phyloP scores from a whole-genome alignment of 2,113 vertebrate species.

The Paramisgurnus dabryanus region DNA sequence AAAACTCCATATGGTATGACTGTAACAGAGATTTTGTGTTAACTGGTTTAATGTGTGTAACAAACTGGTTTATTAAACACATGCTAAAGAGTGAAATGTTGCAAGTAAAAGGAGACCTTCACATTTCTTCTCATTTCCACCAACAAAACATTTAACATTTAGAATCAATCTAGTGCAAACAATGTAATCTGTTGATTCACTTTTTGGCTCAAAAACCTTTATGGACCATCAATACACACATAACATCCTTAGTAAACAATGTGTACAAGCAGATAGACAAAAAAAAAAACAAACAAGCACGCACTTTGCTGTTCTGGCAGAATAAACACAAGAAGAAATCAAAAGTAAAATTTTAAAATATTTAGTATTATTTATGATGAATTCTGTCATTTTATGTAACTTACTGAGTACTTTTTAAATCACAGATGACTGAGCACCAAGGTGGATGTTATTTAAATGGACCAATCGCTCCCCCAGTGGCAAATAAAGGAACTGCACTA shows the following conservation, averaged over 20 bases:
- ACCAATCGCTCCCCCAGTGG: constrained; percentile 1
- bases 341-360: constrained; percentile 4
- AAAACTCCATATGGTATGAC: background rate
- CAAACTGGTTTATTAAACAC: constrained; percentile 11
- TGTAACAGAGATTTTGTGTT: background rate
- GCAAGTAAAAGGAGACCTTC: background rate
- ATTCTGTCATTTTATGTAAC: background rate
- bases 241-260: background rate
- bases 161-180: background rate
- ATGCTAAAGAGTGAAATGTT: constrained; percentile 7
- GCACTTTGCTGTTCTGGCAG: background rate
- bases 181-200: background rate
- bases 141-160: constrained; percentile 9
- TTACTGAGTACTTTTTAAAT: background rate
- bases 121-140: background rate
- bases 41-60: background rate
- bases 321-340: background rate
- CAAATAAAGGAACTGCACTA: constrained; percentile 10
- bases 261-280: background rate
- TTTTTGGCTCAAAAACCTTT: background rate
- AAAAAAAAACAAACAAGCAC: background rate
- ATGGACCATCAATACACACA: background rate
- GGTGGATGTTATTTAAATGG: background rate
- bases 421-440: background rate
- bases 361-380: background rate